Percentiles rank a stretch among this genome's conserved stretches.
Conservation (phyloP, 2,888 invertebrate genomes). For the Neocrepidodera transversa region DNA sequence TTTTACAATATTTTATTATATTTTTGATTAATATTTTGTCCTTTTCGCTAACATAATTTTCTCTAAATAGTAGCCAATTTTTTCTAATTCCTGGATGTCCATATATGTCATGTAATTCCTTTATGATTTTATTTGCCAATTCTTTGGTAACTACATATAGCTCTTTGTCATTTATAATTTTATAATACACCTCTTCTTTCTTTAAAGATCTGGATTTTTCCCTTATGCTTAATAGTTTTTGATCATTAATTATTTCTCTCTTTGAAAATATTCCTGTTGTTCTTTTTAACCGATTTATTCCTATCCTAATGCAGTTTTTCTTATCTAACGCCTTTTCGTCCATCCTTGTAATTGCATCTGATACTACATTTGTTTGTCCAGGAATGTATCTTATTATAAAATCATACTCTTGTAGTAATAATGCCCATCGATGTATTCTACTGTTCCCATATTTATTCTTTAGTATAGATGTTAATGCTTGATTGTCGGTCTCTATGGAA, state of each 20-base stretch:
- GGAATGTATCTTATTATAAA: slow-evolving; percentile 16
- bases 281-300: background rate
- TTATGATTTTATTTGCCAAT: background rate
- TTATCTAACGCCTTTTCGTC: background rate
- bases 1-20: background rate
- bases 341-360: slow-evolving; percentile 18
- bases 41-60: slow-evolving; percentile 11
- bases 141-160: background rate
- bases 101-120: slow-evolving; percentile 2
- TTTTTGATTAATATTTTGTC: slow-evolving; percentile 2
- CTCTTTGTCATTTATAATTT: background rate
- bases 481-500: slow-evolving; percentile 21
- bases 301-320: background rate
- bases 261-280: background rate
- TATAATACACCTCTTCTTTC: background rate
- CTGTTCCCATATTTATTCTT: slow-evolving; percentile 20
- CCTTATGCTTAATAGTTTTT: too few relatives aligned
- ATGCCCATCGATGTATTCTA: slow-evolving; percentile 24
- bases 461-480: slow-evolving; percentile 22
- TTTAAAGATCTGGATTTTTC: background rate
- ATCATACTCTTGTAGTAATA: slow-evolving; percentile 9
- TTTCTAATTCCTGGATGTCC: slow-evolving; percentile 6
- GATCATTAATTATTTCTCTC: background rate
- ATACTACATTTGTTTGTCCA: slow-evolving; percentile 16
- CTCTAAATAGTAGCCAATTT: slow-evolving; percentile 4